phyloP scores from a whole-genome alignment of 1,140 invertebrate species.

The Cepaea nemoralis region DNA sequence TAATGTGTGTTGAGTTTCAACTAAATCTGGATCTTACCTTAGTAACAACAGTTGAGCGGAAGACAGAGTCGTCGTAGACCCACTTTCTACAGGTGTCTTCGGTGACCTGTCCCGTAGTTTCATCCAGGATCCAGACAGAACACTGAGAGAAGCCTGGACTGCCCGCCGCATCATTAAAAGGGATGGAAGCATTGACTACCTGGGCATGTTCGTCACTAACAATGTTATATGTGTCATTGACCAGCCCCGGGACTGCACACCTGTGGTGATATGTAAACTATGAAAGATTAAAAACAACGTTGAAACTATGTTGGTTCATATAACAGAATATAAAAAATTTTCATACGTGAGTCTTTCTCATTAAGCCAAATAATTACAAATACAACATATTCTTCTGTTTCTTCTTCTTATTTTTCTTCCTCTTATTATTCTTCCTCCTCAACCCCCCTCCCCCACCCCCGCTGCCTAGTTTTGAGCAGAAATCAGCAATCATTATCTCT shows the following conservation, averaged over 20 bases:
- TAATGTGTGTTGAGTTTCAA: too few species aligned
- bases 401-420: too few species aligned
- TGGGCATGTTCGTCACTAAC: conserved; percentile 25
- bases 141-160: conserved; percentile 37
- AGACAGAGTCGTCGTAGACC: conserved; percentile 40
- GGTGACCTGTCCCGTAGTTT: background rate
- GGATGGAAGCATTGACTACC: conserved; percentile 37
- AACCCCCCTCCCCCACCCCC: too few species aligned
- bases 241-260: conserved; percentile 30
- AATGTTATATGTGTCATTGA: conserved; percentile 31
- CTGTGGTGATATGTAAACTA: conserved; percentile 12
- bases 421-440: too few species aligned
- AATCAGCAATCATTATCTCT: too few species aligned
- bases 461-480: too few species aligned
- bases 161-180: background rate
- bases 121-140: conserved; percentile 19
- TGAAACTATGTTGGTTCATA: too few species aligned
- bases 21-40: conserved; percentile 37
- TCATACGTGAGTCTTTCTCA: too few species aligned
- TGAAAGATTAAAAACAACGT: background rate
- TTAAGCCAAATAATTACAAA: too few species aligned
- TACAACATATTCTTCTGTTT: too few species aligned
- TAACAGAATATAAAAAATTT: too few species aligned
- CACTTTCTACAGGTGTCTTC: background rate
- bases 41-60: conserved; percentile 32